phyloP scores from a whole-genome alignment of 2,888 invertebrate species.

The Bellardia bayeri region DNA sequence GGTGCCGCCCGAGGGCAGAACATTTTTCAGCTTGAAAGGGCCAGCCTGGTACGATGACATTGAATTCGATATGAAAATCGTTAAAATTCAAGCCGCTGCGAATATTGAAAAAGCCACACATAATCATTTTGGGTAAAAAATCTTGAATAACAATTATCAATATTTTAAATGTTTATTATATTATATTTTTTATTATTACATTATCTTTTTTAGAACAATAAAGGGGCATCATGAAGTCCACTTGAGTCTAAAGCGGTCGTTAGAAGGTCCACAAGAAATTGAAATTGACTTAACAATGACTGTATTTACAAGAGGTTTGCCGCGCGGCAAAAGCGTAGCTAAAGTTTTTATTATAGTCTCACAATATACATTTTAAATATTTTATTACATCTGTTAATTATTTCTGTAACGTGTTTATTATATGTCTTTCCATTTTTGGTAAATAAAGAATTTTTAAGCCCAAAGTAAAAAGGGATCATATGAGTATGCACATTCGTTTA shows the following conservation, averaged over 20 bases:
- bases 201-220: constrained; percentile 83
- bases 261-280: constrained; percentile 95
- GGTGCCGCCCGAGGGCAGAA: constrained; percentile 86
- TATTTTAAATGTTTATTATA: neutral
- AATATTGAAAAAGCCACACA: constrained; percentile 86
- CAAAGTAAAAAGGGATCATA: no score
- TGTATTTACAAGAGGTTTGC: constrained; percentile 89
- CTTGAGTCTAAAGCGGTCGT: constrained; percentile 89
- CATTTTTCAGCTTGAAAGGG: constrained; percentile 95
- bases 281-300: constrained; percentile 95
- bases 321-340: constrained; percentile 93
- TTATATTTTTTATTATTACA: neutral
- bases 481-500: no score
- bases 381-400: neutral
- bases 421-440: no score
- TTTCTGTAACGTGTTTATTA: no score
- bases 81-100: constrained; percentile 88
- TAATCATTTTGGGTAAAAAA: constrained; percentile 86
- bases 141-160: neutral
- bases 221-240: constrained; percentile 89
- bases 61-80: constrained; percentile 90
- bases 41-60: constrained; percentile 90
- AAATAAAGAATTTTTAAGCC: no score
- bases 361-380: constrained; percentile 89
- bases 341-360: constrained; percentile 94